Base-by-base conservation (phyloP, 2,888 invertebrate species). In the Ligdia adustata region DNA sequence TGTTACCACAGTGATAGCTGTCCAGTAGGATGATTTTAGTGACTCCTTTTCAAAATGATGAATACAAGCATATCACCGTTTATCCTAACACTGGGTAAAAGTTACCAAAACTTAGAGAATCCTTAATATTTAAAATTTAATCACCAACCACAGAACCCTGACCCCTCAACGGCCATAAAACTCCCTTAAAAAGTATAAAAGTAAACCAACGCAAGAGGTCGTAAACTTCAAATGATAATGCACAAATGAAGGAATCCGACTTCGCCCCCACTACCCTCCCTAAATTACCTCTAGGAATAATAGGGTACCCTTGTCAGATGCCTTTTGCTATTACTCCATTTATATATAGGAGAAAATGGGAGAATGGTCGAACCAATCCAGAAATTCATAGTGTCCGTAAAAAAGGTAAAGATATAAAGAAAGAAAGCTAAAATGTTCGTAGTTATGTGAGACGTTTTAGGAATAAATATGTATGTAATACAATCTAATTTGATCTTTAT, bases 201-300 rank as follows among this genome's bases (percentile, higher is more conserved):
- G 45, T 53, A 54, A 34, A 32, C n/a, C n/a, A n/a, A n/a, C 45
- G 28, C 15, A 39, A 16, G 20, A 26, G 22, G 27, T 31, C 47
- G 52, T 57, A 53, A 55, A 55, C 39, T 44, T 34, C 40, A 34
- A 60, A 55, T 51, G 55, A 49, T 56, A 49, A 44, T 46, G 56
- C 40, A 55, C 57, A 52, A 55, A 59, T 52, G 51, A 52, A 52
- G 46, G 37, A 55, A 37, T 53, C 37, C 39, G 54, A 44, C 40
- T 47, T 37, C 16, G 9, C 31, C 40, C 28, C 41, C 28, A 28
- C 42, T 29, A n/a, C n/a, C 33, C 49, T 38, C 37, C 50, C 50
- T 55, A 64, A 69, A 70, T 68, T 65, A 63, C 67, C 56, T 54
- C 44, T 44, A 37, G 66, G 62, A 66, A 73, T 68, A 61, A 69